phyloP scores from a whole-genome alignment of 1,140 invertebrate genomes.

The Halyomorpha halys region DNA sequence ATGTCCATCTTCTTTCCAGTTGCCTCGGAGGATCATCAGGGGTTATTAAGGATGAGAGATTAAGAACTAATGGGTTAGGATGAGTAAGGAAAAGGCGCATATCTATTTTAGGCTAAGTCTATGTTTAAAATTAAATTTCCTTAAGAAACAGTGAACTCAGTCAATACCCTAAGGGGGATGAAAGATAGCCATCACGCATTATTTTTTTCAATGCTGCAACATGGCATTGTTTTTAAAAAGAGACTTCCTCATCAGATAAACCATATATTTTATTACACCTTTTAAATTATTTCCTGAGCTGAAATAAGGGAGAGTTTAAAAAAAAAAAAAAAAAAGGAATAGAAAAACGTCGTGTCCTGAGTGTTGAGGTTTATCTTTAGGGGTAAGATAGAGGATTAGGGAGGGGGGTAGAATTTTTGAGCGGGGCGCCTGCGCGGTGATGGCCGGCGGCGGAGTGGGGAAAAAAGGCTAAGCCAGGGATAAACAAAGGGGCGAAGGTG shows the following conservation, averaged over 20 bases:
- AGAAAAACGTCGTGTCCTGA: neutral
- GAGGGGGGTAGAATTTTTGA: conserved; percentile 3
- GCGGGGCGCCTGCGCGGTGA: neutral
- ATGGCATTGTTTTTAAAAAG: neutral
- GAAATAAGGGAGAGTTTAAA: neutral
- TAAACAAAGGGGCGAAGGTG: neutral
- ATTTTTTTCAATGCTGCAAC: no score
- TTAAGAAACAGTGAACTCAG: no score
- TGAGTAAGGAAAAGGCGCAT: no score
- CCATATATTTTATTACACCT: conserved; percentile 3
- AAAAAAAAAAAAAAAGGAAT: neutral
- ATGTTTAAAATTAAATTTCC: no score
- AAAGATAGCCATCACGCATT: no score
- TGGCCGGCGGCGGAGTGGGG: neutral
- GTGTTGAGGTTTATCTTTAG: conserved; percentile 4
- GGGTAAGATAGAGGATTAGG: conserved; percentile 10
- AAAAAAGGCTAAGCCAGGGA: neutral
- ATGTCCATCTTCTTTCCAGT: no score
- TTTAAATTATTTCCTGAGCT: neutral
- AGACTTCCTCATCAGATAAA: neutral
- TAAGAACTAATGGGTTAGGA: no score
- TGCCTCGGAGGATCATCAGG: no score
- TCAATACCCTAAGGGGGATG: no score
- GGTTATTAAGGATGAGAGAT: no score
- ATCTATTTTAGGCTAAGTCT: no score